Evolutionary conservation across 2,113 vertebrate species (phyloP).

Genomic region (Oxyura jamaicensis): DNA sequence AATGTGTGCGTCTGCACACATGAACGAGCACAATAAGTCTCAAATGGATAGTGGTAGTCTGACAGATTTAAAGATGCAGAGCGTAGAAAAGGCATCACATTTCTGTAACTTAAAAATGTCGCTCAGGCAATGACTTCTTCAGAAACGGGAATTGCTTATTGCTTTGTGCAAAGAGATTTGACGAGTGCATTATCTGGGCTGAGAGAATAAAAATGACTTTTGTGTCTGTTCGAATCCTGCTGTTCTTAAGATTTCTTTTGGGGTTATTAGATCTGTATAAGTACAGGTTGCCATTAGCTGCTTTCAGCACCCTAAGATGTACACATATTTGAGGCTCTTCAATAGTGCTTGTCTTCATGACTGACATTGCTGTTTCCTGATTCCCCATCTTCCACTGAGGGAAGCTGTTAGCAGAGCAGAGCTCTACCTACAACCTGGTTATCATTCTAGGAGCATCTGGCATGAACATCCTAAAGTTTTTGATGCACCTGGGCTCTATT

Average conservation of each 20-base stretch:
- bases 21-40: conserved; percentile 17
- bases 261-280: neutral
- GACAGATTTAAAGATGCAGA: conserved; percentile 55
- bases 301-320: neutral
- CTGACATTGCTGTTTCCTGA: neutral
- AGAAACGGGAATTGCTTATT: neutral
- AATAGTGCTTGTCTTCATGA: neutral
- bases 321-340: neutral
- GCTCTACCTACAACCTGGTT: neutral
- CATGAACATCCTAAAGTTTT: neutral
- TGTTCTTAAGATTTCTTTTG: conserved; percentile 8
- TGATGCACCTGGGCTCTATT: neutral
- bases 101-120: neutral
- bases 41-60: neutral
- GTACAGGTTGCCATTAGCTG: neutral
- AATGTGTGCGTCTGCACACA: conserved; percentile 23
- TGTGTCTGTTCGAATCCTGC: neutral
- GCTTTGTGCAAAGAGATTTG: conserved; percentile 20
- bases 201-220: conserved; percentile 1
- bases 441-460: neutral
- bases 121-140: neutral
- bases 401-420: neutral
- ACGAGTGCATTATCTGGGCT: neutral
- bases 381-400: neutral
- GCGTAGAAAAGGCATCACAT: neutral